These are phyloP conservation scores for Erythrocercus mccallii DNA, from an alignment of 2,113 vertebrate species.

Conservation along the genomic window DNA sequence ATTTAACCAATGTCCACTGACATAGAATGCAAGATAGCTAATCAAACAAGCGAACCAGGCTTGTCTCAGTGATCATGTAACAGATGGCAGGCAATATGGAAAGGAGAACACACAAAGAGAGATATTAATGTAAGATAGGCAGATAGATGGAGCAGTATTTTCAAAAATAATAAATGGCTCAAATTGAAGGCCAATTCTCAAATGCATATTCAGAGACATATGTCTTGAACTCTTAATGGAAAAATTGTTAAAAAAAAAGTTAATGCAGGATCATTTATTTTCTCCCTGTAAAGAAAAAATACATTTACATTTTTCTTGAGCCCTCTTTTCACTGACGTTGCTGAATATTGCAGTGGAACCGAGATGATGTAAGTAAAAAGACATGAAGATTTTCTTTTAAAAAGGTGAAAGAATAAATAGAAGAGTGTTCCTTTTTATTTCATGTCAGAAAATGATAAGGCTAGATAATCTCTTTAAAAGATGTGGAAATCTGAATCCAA, in stretches of 20 bases:
- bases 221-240: not conserved
- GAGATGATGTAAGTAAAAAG: not conserved
- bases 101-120: slow-evolving; percentile 2
- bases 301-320: not conserved
- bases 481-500: not conserved
- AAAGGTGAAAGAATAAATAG: not conserved
- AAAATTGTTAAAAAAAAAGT: not conserved
- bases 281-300: not conserved
- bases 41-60: not conserved
- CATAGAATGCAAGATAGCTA: slow-evolving; percentile 16
- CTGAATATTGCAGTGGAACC: not conserved
- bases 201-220: not conserved
- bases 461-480: not conserved
- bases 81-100: slow-evolving; percentile 41
- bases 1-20: not conserved
- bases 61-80: not conserved
- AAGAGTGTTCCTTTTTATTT: not conserved
- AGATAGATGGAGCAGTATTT: slow-evolving; percentile 15
- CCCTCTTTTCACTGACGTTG: not conserved
- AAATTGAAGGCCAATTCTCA: slow-evolving; percentile 1
- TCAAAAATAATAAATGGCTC: slow-evolving; percentile 8
- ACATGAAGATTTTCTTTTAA: not conserved
- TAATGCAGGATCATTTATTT: not conserved
- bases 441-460: not conserved
- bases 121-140: slow-evolving; percentile 39